phyloP scores from a whole-genome alignment of 2,113 vertebrate species.

The Tretioscincus oriximinensis region DNA sequence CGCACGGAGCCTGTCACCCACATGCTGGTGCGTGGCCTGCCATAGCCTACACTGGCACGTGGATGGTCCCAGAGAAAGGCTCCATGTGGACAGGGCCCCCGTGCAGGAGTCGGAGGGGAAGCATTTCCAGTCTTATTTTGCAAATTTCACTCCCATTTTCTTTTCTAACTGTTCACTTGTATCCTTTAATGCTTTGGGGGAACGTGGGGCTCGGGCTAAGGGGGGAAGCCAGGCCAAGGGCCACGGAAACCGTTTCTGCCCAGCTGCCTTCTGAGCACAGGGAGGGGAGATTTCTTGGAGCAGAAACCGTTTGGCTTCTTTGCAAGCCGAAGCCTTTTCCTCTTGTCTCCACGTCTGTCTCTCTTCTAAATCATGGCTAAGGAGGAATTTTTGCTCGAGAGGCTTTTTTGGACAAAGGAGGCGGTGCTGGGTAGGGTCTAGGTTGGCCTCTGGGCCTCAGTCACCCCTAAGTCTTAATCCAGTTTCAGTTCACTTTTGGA shows the following conservation, averaged over 20 bases:
- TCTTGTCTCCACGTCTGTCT: neutral
- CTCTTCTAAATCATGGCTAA: neutral
- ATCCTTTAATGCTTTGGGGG: neutral
- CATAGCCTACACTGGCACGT: too few relatives aligned
- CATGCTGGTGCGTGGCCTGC: too few relatives aligned
- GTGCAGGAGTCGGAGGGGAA: neutral
- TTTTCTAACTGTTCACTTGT: neutral
- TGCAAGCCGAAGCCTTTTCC: neutral
- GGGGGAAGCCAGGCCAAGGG: too few relatives aligned
- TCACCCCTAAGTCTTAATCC: too few relatives aligned
- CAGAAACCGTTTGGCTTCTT: too few relatives aligned
- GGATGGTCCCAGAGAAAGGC: too few relatives aligned
- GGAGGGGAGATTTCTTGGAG: too few relatives aligned
- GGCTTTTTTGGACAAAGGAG: neutral
- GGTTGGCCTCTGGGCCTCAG: neutral
- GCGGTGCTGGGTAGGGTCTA: neutral
- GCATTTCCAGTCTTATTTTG: neutral
- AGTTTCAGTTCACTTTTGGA: too few relatives aligned
- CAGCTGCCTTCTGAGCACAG: neutral
- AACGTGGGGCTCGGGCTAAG: neutral
- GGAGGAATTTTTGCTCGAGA: neutral
- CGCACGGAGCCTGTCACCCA: too few relatives aligned
- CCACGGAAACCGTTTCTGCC: neutral
- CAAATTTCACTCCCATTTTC: neutral
- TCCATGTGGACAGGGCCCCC: too few relatives aligned